Base-by-base conservation (phyloP, 2,888 invertebrate species). In the Euplexia lucipara region DNA sequence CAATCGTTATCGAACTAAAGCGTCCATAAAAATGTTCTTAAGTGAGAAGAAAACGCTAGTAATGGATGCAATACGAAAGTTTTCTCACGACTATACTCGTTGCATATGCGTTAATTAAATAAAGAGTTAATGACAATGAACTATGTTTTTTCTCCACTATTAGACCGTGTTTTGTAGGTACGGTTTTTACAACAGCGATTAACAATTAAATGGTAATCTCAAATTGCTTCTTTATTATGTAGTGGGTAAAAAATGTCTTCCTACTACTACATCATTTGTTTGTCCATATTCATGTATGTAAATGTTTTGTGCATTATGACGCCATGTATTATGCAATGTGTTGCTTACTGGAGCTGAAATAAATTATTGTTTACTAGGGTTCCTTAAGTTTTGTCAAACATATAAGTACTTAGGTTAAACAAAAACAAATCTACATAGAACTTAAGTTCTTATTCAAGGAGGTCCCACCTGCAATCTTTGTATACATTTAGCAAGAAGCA, bases 41-140 rank as follows among this genome's bases (percentile, higher is more conserved):
- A 65, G 60, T 37, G 52, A 53, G 45, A 66, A 73, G 74, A 78
- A 78, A 73, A 48, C 59, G 22, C 37, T 9, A 18, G n/a, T 58
- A 53, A 66, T 61, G 37, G 56, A 56, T 74, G 44, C 32, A 66
- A 69, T 72, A 76, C 47, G 81, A 84, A 85, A 85, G 82, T 77
- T 78, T 84, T 85, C 85, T 71, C 84, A 87, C 80, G 80, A 65
- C 68, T 61, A 60, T 52, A 67, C 63, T 59, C 44, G 34, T 62
- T 45, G 61, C 64, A 61, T 60, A 66, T 32, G 45, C 42, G 47
- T 61, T 75, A 79, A 76, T 84, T 83, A 78, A 81, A 79, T 79
- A 70, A 73, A 79, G 69, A 78, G 62, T 72, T 79, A 74, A 81
- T 74, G 71, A 79, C 70, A 63, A 70, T 63, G 51, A 56, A 51